These are phyloP conservation scores for Neotoma lepida DNA, from an alignment of 2,113 vertebrate species.

Conservation along the genomic window DNA sequence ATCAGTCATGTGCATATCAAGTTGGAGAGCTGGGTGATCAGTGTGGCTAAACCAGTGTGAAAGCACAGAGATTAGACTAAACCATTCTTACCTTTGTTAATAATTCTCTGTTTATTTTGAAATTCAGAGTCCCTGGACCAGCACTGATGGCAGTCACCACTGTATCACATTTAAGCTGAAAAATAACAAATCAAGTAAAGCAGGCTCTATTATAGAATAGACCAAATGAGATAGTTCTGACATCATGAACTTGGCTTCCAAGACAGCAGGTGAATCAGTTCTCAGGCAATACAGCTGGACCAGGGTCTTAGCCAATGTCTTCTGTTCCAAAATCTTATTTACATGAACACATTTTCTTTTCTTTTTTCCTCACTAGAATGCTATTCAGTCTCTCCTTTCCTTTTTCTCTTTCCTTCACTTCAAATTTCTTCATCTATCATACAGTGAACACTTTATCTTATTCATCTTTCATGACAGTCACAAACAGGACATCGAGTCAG, in stretches of 20 bases:
- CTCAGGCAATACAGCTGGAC: background rate
- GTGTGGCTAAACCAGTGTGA: background rate
- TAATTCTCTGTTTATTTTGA: slow-evolving; percentile 91
- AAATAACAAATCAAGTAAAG: slow-evolving; percentile 64
- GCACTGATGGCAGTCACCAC: slow-evolving; percentile 90
- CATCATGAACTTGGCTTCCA: background rate
- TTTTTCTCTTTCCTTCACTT: background rate
- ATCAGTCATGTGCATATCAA: background rate
- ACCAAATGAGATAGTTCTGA: background rate
- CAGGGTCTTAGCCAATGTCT: background rate
- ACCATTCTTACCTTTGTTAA: slow-evolving; percentile 90
- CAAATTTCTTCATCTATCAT: background rate
- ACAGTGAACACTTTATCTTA: slow-evolving; percentile 1
- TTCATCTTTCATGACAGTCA: background rate
- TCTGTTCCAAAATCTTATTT: background rate
- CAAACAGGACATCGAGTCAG: background rate
- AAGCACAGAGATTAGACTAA: background rate
- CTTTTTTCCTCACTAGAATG: background rate
- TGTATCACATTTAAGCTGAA: slow-evolving; percentile 90
- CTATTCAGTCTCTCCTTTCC: background rate
- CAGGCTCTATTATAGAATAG: background rate
- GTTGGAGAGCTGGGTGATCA: background rate
- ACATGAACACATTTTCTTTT: background rate
- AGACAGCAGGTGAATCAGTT: background rate
- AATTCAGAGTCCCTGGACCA: slow-evolving; percentile 88